Base-by-base conservation (phyloP, 2,797 vertebrate genomes). In the Labeo calbasu region DNA sequence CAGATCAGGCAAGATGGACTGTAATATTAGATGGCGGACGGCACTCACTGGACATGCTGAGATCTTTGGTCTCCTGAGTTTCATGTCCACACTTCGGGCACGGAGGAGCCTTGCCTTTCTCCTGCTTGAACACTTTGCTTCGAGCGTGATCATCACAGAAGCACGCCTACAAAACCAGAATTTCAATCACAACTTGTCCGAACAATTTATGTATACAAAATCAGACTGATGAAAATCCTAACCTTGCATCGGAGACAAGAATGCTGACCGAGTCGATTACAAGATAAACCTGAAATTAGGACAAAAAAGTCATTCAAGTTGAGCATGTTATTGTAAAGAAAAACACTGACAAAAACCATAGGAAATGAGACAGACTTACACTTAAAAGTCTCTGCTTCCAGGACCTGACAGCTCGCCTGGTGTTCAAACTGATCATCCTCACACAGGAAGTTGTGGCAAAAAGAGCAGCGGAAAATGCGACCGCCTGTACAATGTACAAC, bases 351-450 rank as follows among this genome's bases (percentile, higher is more conserved):
- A 11, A 63, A 48, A 71, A 1, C 12, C 9, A 11, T 2, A 32
- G 14, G 0, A 6, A 19, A 53, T 17, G 9, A 81, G 83, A 95
- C 97, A 71, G 83, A 95, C 97, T 96, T 93, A 99, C 98, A 99
- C 93, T 99, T 99, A 93, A 93, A 99, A 14, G 98, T 99, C 94
- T 99, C 98, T 8, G 98, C 96, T 91, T 99, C 97, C 90, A 99
- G 93, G 89, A 99, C 93, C 89, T 99, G 98, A 92, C 98, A 99
- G 92, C 98, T 99, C 65, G 98, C 98, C 94, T 99, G 98, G 90
- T 99, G 98, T 85, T 99, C 98, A 94, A 99, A 99, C 88, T 99
- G 98, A 93, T 99, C 98, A 88, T 99, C 98, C 94, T 99, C 98
- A 90, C 98, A 99, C 70, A 99, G 92, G 92, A 97, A 99, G 92